Evolutionary conservation across 1,140 invertebrate species (phyloP).

Genomic region (Drosophila kohkoa): DNA sequence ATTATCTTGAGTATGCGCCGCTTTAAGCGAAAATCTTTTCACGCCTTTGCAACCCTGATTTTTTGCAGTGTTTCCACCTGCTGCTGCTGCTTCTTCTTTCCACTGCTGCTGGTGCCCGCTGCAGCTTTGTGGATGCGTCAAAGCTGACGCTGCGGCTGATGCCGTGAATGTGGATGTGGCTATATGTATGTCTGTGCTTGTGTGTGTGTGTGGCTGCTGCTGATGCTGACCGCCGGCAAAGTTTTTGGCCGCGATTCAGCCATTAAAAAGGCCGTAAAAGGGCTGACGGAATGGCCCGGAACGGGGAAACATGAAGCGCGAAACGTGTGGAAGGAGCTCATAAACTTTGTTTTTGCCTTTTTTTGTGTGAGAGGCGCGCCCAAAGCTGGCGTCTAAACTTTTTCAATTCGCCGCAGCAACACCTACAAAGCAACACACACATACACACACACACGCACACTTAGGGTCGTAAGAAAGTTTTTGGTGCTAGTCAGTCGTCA

Average conservation of each 20-base stretch:
- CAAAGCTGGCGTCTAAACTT: slow-evolving; percentile 67
- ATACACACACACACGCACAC: slow-evolving; percentile 20
- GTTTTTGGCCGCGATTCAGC: slow-evolving; percentile 61
- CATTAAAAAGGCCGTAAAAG: slow-evolving; percentile 78
- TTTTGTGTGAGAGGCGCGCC: slow-evolving; percentile 3
- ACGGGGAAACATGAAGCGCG: not conserved
- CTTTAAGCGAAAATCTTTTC: not conserved
- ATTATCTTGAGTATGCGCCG: too few species aligned
- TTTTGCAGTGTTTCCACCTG: not conserved
- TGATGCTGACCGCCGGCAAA: slow-evolving; percentile 66
- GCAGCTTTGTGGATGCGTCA: slow-evolving; percentile 9
- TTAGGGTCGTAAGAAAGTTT: slow-evolving; percentile 46
- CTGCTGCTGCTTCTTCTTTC: not conserved
- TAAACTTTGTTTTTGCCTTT: slow-evolving; percentile 60
- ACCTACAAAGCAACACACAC: slow-evolving; percentile 54
- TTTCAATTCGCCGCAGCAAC: slow-evolving; percentile 77
- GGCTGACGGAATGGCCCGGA: slow-evolving; percentile 35
- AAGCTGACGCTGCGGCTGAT: slow-evolving; percentile 20
- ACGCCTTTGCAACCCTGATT: slow-evolving; percentile 15
- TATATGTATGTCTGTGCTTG: too few species aligned
- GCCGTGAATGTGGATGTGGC: too few species aligned
- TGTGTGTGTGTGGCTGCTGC: not conserved
- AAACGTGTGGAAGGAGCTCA: slow-evolving; percentile 37
- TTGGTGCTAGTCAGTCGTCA: slow-evolving; percentile 61
- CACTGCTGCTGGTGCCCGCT: not conserved